Conservation (phyloP, 2,888 invertebrate species). For the Cephonodes hylas region DNA sequence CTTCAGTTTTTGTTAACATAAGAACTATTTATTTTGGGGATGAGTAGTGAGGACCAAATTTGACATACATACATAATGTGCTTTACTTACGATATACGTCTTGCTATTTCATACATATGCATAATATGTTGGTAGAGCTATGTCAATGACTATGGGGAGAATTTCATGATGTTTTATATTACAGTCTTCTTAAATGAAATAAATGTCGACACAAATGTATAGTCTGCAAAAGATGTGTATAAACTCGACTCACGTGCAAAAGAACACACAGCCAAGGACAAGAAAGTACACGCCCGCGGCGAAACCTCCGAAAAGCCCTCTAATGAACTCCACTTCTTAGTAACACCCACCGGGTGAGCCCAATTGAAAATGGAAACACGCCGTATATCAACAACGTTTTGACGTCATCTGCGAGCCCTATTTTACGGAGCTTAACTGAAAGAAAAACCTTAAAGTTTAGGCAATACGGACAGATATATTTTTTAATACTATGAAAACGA, state of each 20-base stretch:
- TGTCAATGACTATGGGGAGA: too few relatives aligned
- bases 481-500: too few relatives aligned
- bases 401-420: neutral
- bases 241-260: conserved; percentile 1
- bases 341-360: neutral
- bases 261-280: conserved; percentile 25
- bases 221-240: neutral
- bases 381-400: neutral
- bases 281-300: conserved; percentile 15
- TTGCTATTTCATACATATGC: too few relatives aligned
- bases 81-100: too few relatives aligned
- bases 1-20: too few relatives aligned
- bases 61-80: too few relatives aligned
- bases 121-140: too few relatives aligned
- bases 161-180: too few relatives aligned
- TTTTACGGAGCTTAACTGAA: neutral
- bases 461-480: too few relatives aligned
- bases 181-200: too few relatives aligned
- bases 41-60: too few relatives aligned
- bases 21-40: too few relatives aligned
- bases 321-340: conserved; percentile 20
- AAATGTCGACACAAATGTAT: neutral
- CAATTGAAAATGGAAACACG: conserved; percentile 16
- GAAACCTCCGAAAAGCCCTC: conserved; percentile 16
- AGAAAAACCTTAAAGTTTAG: neutral